Evolutionary conservation across 92 coral and sea anemone genomes (phyloP).

Genomic region (Blastomussa wellsi): DNA sequence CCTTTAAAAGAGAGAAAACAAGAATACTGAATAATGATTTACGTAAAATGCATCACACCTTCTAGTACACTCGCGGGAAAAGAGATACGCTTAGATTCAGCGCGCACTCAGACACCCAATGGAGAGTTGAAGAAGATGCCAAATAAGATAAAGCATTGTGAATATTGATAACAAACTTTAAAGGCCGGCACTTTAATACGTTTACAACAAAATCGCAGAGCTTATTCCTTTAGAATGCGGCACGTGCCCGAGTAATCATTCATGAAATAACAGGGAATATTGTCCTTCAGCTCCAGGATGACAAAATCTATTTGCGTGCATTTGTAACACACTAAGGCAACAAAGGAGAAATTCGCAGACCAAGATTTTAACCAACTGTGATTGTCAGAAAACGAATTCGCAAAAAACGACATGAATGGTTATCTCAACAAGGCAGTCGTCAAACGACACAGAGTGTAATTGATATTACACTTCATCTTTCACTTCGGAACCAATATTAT

Average conservation of each 20-base stretch:
- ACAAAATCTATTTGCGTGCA: not conserved
- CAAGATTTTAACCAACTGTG: not conserved
- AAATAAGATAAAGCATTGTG: not conserved
- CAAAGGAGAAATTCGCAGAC: not conserved
- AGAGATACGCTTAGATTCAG: not conserved
- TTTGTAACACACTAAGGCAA: not conserved
- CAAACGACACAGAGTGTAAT: not conserved
- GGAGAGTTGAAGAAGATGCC: not conserved
- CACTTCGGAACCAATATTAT: constrained; percentile 9
- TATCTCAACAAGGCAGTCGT: not conserved
- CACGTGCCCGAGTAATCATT: constrained; percentile 28
- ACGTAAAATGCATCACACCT: not conserved
- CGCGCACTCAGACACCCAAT: not conserved
- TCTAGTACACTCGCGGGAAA: not conserved
- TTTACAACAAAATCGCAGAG: constrained; percentile 6
- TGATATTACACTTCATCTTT: constrained; percentile 8
- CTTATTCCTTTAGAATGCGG: constrained; percentile 9
- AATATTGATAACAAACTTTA: not conserved
- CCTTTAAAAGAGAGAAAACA: constrained; percentile 35
- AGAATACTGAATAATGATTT: constrained; percentile 19
- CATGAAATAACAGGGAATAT: not conserved
- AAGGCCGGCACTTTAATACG: not conserved
- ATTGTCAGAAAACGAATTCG: not conserved
- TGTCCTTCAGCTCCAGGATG: not conserved
- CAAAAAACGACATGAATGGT: not conserved